Base-by-base conservation (phyloP, 2,888 invertebrate species). In the Cephus spinipes region DNA sequence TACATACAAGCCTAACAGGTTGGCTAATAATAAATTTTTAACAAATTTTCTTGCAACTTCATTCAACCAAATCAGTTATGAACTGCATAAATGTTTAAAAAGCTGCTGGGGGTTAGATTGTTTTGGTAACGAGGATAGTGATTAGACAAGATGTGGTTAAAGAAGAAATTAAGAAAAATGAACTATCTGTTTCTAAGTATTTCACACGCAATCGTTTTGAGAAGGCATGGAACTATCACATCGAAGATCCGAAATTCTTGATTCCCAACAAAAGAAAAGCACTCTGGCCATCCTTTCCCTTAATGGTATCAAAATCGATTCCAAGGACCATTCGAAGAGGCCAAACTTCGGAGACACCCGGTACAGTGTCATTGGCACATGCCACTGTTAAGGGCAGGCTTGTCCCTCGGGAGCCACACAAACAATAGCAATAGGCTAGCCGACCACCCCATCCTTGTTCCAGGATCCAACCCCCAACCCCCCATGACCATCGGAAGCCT, bases 351-450 rank as follows among this genome's bases (percentile, higher is more conserved):
- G 76, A 68, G 81, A 85, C 84, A 87, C 85, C 85, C 85, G 84
- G 83, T 85, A 83, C 80, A 85, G 83, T 84, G 87, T 88, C 87
- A 88, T 88, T 85, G 87, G 84, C 84, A 86, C 85, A 86, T 85
- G 87, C 79, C 86, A 85, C 82, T 85, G 85, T 85, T 87, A 86
- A 87, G 87, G 87, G 85, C 85, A 85, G 83, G 78, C 80, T 76
- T 76, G 83, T 85, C 86, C 87, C 31, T 35, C 73, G 86, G 84
- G 88, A 87, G 74, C 79, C 77, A 75, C 84, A 79, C 85, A 89
- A 89, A 89, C 89, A 89, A 89, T 89, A 88, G 87, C 87, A 87
- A 88, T 89, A 87, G 89, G 87, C 88, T 81, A 82, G 79, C 77
- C 83, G 74, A 76, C 77, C 80, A 75, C 77, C 80, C 81, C 76